These are phyloP conservation scores for Eulemur rubriventer DNA, from an alignment of 2,797 vertebrate species.

Conservation along the genomic window DNA sequence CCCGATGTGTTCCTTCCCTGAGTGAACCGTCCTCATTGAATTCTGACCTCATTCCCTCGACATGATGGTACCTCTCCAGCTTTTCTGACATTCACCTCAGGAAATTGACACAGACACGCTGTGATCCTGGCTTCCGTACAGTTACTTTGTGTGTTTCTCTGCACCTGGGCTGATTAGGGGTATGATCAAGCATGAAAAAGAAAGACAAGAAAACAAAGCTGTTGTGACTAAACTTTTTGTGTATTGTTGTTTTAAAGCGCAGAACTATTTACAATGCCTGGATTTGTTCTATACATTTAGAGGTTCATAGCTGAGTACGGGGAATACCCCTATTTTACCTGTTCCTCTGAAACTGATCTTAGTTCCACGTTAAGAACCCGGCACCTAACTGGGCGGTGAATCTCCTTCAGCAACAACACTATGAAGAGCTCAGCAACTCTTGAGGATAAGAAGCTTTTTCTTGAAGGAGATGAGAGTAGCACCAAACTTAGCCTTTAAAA, in stretches of 20 bases:
- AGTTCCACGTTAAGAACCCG: neutral
- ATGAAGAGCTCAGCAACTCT: conserved; percentile 25
- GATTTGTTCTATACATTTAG: neutral
- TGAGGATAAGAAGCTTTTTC: conserved; percentile 22
- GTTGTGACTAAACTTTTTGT: conserved; percentile 59
- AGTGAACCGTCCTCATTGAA: neutral
- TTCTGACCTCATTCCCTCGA: conserved; percentile 56
- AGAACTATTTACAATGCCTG: neutral
- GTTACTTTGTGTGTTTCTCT: conserved; percentile 32
- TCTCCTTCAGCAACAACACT: neutral
- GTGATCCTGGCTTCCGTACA: neutral
- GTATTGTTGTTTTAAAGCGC: conserved; percentile 33
- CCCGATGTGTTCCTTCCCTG: neutral
- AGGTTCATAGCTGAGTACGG: neutral
- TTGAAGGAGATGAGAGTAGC: neutral
- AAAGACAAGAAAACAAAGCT: neutral
- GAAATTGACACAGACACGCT: neutral
- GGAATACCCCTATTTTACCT: conserved; percentile 16
- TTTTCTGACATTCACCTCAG: neutral
- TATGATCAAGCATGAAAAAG: neutral
- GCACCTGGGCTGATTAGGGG: neutral
- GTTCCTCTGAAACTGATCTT: neutral
- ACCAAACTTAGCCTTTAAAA: conserved; percentile 8
- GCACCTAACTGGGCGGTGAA: neutral
- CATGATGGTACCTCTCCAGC: neutral